phyloP scores from a whole-genome alignment of 2,113 vertebrate species.

The Hiodon alosoides region DNA sequence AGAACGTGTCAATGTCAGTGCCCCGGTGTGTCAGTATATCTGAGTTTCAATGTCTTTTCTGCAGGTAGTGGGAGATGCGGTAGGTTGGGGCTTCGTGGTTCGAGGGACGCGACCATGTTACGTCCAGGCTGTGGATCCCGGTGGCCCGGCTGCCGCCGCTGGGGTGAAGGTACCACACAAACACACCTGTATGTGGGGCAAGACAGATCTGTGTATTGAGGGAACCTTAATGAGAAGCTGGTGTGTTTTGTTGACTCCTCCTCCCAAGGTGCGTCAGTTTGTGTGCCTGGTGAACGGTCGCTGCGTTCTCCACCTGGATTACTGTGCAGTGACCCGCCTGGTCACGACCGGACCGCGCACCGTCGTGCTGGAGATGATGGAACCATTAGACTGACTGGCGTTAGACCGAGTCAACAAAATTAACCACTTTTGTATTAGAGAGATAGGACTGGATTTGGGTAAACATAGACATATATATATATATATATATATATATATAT shows the following conservation, averaged over 20 bases:
- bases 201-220: neutral
- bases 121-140: slow-evolving; percentile 80
- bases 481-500: too few species aligned
- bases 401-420: neutral
- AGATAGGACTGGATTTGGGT: too few species aligned
- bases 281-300: slow-evolving; percentile 73
- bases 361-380: slow-evolving; percentile 76
- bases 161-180: slow-evolving; percentile 71
- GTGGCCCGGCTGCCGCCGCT: slow-evolving; percentile 76
- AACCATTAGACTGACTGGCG: slow-evolving; percentile 60
- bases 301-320: slow-evolving; percentile 69
- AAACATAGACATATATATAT: too few species aligned
- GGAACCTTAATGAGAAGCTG: neutral
- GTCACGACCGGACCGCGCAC: slow-evolving; percentile 78
- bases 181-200: neutral
- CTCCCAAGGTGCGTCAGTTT: slow-evolving; percentile 72
- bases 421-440: too few species aligned
- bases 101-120: slow-evolving; percentile 74
- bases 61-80: slow-evolving; percentile 76
- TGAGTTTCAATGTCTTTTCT: neutral
- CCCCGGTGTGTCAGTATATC: neutral
- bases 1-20: neutral
- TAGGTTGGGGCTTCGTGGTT: slow-evolving; percentile 85
- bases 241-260: neutral
- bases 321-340: slow-evolving; percentile 70